phyloP scores from a whole-genome alignment of 2,797 vertebrate genomes.

The Brotula barbata region DNA sequence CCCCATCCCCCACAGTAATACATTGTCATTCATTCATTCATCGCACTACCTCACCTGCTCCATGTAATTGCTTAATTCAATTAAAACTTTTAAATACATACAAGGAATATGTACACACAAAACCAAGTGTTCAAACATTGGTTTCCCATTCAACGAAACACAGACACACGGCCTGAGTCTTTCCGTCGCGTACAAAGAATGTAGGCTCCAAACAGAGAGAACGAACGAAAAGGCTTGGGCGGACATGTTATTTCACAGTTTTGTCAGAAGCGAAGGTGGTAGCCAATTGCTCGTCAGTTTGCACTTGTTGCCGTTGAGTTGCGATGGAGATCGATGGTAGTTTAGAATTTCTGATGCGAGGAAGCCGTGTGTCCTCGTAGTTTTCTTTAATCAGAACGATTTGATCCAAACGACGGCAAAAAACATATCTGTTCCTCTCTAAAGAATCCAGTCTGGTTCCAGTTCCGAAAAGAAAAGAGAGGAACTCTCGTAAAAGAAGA shows the following conservation, averaged over 20 bases:
- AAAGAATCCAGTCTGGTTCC: conserved; percentile 15
- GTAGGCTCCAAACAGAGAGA: conserved; percentile 29
- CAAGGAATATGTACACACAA: conserved; percentile 78
- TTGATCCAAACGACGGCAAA: neutral
- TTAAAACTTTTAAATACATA: conserved; percentile 77
- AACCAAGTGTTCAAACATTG: conserved; percentile 30
- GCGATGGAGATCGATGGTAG: neutral
- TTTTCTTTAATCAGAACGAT: neutral
- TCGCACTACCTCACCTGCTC: conserved; percentile 29
- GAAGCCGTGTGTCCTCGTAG: conserved; percentile 15
- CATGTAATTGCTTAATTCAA: conserved; percentile 51
- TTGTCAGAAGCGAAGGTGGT: conserved; percentile 13
- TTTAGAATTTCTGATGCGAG: neutral
- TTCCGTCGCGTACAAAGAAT: conserved; percentile 28
- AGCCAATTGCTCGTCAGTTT: conserved; percentile 34
- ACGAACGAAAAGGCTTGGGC: conserved; percentile 19
- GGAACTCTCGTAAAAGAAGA: conserved; percentile 20
- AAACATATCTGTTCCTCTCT: conserved; percentile 3
- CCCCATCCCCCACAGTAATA: conserved; percentile 6
- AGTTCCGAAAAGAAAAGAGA: conserved; percentile 1
- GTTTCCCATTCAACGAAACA: conserved; percentile 20
- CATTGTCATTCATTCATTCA: conserved; percentile 18
- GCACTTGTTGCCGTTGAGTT: neutral
- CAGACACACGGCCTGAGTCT: conserved; percentile 30
- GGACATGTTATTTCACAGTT: conserved; percentile 34